These are phyloP conservation scores for Pollachius pollachius DNA, from an alignment of 2,113 vertebrate genomes.

Conservation along the genomic window DNA sequence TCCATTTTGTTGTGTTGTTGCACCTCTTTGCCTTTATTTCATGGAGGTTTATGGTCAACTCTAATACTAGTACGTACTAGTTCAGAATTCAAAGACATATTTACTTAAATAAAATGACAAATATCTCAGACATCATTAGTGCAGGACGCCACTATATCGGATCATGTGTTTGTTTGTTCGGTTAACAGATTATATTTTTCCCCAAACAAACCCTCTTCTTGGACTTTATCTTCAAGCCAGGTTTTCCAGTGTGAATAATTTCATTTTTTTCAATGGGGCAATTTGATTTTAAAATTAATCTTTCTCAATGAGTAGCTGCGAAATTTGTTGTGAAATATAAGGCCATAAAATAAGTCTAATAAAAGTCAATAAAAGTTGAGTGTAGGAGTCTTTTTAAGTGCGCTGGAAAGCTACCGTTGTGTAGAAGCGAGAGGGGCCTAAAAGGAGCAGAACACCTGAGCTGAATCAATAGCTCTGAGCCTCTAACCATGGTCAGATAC, in stretches of 20 bases:
- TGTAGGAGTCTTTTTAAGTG: neutral
- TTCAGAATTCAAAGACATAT: neutral
- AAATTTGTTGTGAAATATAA: slow-evolving; percentile 13
- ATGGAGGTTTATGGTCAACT: too few relatives aligned
- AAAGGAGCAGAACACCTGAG: neutral
- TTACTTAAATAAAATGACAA: neutral
- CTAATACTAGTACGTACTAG: too few relatives aligned
- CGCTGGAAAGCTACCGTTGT: too few relatives aligned
- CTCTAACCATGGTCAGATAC: slow-evolving; percentile 34
- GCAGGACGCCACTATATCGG: slow-evolving; percentile 30
- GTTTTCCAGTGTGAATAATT: slow-evolving; percentile 13
- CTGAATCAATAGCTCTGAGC: slow-evolving; percentile 28
- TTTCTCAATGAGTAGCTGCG: slow-evolving; percentile 27
- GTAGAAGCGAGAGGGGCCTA: neutral
- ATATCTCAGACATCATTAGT: slow-evolving; percentile 43
- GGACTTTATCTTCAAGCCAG: slow-evolving; percentile 19
- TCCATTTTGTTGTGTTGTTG: neutral
- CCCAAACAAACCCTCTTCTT: slow-evolving; percentile 30
- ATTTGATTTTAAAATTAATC: slow-evolving; percentile 24
- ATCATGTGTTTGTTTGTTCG: slow-evolving; percentile 26
- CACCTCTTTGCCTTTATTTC: too few relatives aligned
- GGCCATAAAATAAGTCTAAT: neutral
- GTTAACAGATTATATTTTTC: slow-evolving; percentile 41
- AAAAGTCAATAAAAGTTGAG: neutral
- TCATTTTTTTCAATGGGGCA: slow-evolving; percentile 19